Conservation (phyloP, 92 coral and sea anemone species). For the Parazoanthus swiftii region DNA sequence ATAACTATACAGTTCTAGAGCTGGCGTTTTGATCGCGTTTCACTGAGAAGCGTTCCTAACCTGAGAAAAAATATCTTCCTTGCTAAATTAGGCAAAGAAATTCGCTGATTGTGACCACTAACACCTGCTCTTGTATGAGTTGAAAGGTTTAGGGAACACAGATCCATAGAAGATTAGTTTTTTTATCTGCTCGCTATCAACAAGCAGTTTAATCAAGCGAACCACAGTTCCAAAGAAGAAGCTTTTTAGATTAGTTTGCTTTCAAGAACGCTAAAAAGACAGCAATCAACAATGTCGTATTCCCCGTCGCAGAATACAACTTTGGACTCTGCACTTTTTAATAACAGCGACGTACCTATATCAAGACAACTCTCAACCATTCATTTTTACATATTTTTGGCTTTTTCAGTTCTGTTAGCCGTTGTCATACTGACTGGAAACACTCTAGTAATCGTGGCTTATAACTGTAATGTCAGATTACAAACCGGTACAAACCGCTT, state of each 20-base stretch:
- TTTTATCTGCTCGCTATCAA: neutral
- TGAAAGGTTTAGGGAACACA: neutral
- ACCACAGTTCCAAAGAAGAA: neutral
- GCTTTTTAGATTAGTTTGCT: neutral
- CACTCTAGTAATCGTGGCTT: conserved; percentile 48
- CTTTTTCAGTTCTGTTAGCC: conserved; percentile 40
- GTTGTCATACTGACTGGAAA: conserved; percentile 43
- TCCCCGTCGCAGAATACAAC: neutral
- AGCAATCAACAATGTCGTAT: neutral
- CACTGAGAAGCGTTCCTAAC: neutral
- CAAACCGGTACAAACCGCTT: conserved; percentile 52
- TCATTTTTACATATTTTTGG: conserved; percentile 35
- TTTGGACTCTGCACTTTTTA: neutral
- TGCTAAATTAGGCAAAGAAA: neutral
- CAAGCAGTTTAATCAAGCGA: neutral
- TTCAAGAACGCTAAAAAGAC: neutral
- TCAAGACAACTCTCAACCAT: neutral
- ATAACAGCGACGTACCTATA: neutral
- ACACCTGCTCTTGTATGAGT: neutral
- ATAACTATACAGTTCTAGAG: neutral
- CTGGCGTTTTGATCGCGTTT: neutral
- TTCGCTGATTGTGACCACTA: neutral
- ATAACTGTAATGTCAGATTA: conserved; percentile 45
- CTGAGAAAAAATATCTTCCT: neutral
- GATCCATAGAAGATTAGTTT: neutral